Evolutionary conservation across 2,888 invertebrate species (phyloP).

Genomic region (Acrobasis consociella): DNA sequence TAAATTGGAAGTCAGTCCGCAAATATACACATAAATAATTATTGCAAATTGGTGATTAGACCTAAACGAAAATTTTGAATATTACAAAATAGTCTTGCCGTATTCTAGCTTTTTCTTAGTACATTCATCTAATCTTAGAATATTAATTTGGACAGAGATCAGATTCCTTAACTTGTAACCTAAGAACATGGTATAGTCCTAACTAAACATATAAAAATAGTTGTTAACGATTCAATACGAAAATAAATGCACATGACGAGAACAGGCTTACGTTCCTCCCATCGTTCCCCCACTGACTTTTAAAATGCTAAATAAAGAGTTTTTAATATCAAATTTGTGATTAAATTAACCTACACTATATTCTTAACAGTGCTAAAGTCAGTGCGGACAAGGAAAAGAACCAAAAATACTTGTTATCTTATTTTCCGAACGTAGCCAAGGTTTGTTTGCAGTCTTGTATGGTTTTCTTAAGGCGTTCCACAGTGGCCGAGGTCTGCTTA

Average conservation of each 20-base stretch:
- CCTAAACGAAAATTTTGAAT: too few species aligned
- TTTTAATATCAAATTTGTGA: too few species aligned
- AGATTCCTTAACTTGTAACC: constrained; percentile 24
- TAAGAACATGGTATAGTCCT: constrained; percentile 24
- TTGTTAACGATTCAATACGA: constrained; percentile 19
- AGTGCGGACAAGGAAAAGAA: constrained; percentile 2
- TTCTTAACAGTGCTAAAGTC: not conserved
- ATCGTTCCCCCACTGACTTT: not conserved
- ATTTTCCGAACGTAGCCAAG: constrained; percentile 67
- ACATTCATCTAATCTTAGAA: not conserved
- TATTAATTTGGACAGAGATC: constrained; percentile 31
- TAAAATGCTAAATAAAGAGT: not conserved
- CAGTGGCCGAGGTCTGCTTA: constrained; percentile 87
- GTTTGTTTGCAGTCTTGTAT: constrained; percentile 83
- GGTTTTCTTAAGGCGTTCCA: constrained; percentile 88
- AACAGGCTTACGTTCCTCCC: constrained; percentile 18
- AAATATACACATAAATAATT: too few species aligned
- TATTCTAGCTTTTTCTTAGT: too few species aligned
- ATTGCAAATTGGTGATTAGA: too few species aligned
- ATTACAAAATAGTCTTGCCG: too few species aligned
- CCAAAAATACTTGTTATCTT: constrained; percentile 24
- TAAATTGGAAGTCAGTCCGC: too few species aligned
- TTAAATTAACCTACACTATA: too few species aligned
- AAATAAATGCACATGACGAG: constrained; percentile 43
- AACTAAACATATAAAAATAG: constrained; percentile 21